Conservation (phyloP, 2,797 vertebrate species). For the Takifugu rubripes region DNA sequence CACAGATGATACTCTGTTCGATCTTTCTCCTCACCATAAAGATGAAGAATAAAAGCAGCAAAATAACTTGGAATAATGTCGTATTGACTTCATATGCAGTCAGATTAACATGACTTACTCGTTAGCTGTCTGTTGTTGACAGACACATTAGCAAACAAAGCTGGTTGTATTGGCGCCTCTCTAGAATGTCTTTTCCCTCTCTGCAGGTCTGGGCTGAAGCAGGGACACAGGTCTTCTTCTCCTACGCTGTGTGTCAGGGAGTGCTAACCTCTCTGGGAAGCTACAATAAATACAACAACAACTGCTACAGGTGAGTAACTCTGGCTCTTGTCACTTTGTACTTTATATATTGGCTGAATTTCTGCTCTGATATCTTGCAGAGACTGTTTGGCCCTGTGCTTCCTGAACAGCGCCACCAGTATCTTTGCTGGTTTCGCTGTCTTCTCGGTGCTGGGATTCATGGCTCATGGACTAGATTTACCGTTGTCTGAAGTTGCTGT, state of each 20-base stretch:
- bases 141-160: no score
- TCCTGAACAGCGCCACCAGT: conserved; percentile 85
- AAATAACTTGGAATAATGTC: no score
- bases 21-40: no score
- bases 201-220: conserved; percentile 87
- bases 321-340: background rate
- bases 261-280: conserved; percentile 91
- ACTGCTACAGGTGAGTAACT: conserved; percentile 86
- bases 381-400: conserved; percentile 84
- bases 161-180: no score
- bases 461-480: conserved; percentile 75
- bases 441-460: conserved; percentile 90
- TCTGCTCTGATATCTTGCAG: conserved; percentile 56
- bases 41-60: no score
- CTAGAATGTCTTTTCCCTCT: background rate
- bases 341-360: background rate
- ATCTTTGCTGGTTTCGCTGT: conserved; percentile 87
- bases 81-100: no score
- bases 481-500: conserved; percentile 67
- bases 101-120: no score
- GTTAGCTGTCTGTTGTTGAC: no score
- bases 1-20: no score
- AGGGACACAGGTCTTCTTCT: conserved; percentile 87
- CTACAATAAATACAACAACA: conserved; percentile 92
- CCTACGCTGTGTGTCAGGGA: conserved; percentile 85